Percentiles rank a stretch among this genome's conserved stretches.
Evolutionary conservation across 2,888 invertebrate genomes (phyloP).

Genomic region (Pyrgus malvae): DNA sequence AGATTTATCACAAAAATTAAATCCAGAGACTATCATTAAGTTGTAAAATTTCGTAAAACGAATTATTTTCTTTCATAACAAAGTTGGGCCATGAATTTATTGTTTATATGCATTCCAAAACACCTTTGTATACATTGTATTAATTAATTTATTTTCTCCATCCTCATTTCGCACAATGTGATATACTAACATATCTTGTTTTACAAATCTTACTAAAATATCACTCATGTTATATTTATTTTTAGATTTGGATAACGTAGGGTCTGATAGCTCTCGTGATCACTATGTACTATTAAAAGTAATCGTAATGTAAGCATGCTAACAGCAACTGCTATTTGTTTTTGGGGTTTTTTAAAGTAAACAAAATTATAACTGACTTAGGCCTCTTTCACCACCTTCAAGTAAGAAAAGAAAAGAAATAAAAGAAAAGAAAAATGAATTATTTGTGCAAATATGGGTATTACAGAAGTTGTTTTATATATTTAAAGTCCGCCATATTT

Average conservation of each 20-base stretch:
- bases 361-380: no score
- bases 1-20: neutral
- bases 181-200: conserved; percentile 24
- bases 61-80: conserved; percentile 9
- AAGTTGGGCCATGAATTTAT: conserved; percentile 8
- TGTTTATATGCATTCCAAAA: conserved; percentile 2
- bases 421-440: no score
- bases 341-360: no score
- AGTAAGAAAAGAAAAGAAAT: no score
- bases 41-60: conserved; percentile 17
- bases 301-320: conserved; percentile 19
- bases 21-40: neutral
- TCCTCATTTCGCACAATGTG: conserved; percentile 12
- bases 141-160: neutral
- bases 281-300: conserved; percentile 5
- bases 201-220: conserved; percentile 6
- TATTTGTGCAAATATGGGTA: no score
- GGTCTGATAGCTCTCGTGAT: conserved; percentile 1
- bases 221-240: conserved; percentile 4
- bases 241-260: neutral
- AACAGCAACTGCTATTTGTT: neutral
- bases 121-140: neutral
- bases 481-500: no score
- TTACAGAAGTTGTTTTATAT: no score
- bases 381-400: no score